Conservation (phyloP, 2,797 vertebrate genomes). For the Oreortyx pictus region DNA sequence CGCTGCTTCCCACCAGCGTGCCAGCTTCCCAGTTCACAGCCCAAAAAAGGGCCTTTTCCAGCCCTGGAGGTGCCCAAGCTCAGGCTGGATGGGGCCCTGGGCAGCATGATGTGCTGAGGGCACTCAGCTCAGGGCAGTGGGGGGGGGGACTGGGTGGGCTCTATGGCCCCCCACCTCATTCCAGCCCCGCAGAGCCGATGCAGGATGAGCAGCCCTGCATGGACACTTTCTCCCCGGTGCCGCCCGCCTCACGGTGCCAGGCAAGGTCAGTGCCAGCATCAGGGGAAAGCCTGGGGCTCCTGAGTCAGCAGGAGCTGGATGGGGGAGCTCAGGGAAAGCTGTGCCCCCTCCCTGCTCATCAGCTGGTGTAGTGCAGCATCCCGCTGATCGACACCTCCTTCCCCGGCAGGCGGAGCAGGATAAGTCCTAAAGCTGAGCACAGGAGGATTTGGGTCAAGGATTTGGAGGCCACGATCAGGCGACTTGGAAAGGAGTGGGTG, state of each 20-base stretch:
- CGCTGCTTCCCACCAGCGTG: neutral
- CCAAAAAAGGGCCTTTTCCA: neutral
- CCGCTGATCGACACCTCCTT: neutral
- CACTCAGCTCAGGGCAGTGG: no score
- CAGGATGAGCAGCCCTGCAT: neutral
- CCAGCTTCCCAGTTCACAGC: neutral
- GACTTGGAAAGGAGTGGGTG: neutral
- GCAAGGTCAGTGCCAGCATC: conserved; percentile 79
- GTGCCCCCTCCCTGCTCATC: conserved; percentile 60
- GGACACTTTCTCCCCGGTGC: neutral
- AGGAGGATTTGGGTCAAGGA: conserved; percentile 67
- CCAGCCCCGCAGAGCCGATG: neutral
- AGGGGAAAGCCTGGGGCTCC: conserved; percentile 13
- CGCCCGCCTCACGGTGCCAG: conserved; percentile 22
- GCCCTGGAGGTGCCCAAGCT: neutral
- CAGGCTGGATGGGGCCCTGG: no score
- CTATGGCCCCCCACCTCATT: neutral
- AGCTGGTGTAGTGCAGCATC: neutral
- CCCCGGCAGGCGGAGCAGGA: conserved; percentile 10
- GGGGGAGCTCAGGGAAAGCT: conserved; percentile 37
- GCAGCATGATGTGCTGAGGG: no score
- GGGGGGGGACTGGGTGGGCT: no score
- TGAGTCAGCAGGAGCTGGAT: conserved; percentile 85
- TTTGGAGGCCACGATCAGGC: conserved; percentile 38
- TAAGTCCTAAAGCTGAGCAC: conserved; percentile 49